Evolutionary conservation across 2,113 vertebrate genomes (phyloP).

Genomic region (Brachyistius frenatus): DNA sequence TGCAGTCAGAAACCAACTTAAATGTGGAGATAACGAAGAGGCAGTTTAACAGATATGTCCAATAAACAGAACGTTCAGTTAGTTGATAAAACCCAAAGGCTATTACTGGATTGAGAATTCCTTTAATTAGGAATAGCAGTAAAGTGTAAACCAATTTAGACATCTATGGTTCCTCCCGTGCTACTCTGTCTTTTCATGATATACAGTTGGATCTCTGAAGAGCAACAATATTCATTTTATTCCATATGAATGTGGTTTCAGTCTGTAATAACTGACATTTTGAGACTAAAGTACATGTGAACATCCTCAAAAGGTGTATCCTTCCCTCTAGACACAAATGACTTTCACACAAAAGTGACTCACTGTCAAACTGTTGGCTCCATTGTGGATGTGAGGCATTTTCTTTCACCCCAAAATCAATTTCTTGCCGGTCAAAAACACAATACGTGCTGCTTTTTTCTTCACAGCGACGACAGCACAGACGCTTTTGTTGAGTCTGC

Average conservation of each 20-base stretch:
- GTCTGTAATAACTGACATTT: neutral
- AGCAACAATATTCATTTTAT: neutral
- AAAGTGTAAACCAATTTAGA: constrained; percentile 5
- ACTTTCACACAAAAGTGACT: neutral
- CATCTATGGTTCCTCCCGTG: neutral
- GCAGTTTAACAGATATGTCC: constrained; percentile 26
- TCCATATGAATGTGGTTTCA: neutral
- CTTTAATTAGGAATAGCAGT: constrained; percentile 20
- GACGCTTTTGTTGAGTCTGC: constrained; percentile 28
- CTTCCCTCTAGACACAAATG: neutral
- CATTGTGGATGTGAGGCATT: neutral
- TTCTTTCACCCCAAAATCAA: constrained; percentile 30
- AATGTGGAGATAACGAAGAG: constrained; percentile 4
- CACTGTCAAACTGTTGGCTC: neutral
- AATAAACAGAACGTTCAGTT: constrained; percentile 31
- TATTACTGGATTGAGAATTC: constrained; percentile 1
- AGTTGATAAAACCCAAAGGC: constrained; percentile 37
- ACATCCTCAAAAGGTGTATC: neutral
- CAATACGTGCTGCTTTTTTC: neutral
- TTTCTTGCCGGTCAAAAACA: constrained; percentile 27
- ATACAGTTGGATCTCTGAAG: neutral
- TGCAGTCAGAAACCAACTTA: constrained; percentile 38
- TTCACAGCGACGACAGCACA: neutral
- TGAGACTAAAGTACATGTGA: neutral
- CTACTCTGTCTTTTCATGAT: neutral